These are phyloP conservation scores for Psophia crepitans DNA, from an alignment of 2,113 vertebrate genomes.

Conservation along the genomic window DNA sequence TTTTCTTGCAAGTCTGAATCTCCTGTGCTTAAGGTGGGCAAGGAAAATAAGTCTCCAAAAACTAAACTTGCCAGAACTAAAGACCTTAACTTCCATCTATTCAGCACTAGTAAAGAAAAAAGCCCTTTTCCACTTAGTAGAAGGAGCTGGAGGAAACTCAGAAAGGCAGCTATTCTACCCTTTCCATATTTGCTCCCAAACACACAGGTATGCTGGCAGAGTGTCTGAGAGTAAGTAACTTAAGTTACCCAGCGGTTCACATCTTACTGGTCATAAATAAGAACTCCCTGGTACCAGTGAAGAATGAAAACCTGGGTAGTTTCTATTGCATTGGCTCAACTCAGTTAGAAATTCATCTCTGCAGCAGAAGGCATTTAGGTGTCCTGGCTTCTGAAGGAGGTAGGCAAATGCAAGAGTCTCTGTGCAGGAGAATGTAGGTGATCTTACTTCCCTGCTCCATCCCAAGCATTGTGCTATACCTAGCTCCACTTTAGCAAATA, in stretches of 20 bases:
- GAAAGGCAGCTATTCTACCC: not conserved
- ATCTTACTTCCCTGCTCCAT: not conserved
- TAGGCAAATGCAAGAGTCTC: not conserved
- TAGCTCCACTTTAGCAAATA: not conserved
- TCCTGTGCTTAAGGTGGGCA: not conserved
- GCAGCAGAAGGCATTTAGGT: not conserved
- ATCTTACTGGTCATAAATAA: not conserved
- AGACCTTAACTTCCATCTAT: not conserved
- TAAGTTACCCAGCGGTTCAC: not conserved
- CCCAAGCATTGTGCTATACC: not conserved
- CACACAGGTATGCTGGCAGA: not conserved
- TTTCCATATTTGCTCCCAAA: not conserved
- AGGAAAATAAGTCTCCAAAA: not conserved
- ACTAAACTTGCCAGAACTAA: not conserved
- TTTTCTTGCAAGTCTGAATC: not conserved
- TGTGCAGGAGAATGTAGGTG: not conserved
- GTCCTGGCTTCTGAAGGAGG: not conserved
- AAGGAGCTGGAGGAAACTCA: not conserved
- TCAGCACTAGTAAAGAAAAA: not conserved
- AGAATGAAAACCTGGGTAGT: not conserved
- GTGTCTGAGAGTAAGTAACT: not conserved
- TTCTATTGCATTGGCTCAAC: not conserved
- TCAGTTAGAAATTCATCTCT: not conserved
- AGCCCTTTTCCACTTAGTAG: not conserved
- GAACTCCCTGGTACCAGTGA: not conserved